Evolutionary conservation across 2,888 invertebrate species (phyloP).

Genomic region (Flexamia atlantica): DNA sequence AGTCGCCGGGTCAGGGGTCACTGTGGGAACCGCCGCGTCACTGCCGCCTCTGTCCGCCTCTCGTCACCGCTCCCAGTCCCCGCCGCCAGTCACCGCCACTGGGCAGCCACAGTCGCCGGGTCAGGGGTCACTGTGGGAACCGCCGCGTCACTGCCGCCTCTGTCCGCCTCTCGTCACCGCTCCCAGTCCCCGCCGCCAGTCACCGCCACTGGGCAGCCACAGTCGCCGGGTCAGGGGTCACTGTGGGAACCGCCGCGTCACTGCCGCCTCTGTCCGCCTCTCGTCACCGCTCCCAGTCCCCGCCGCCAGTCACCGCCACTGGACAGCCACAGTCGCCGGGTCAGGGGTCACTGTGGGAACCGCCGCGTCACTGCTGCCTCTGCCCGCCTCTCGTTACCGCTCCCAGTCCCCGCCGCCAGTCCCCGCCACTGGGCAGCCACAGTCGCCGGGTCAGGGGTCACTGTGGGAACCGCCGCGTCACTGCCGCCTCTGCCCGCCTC

Average conservation of each 20-base stretch:
- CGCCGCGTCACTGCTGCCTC: background rate
- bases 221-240: background rate
- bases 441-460: background rate
- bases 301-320: conserved; percentile 8
- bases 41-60: background rate
- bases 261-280: background rate
- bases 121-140: conserved; percentile 20
- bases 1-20: background rate
- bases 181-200: too few species aligned
- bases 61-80: too few species aligned
- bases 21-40: conserved; percentile 13
- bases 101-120: background rate
- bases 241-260: conserved; percentile 13
- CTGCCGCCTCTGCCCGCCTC: background rate
- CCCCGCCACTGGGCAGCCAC: conserved; percentile 11
- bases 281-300: too few species aligned
- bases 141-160: background rate
- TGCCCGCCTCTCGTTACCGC: background rate
- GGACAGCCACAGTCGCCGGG: background rate
- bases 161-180: background rate
- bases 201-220: conserved; percentile 7
- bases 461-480: conserved; percentile 13
- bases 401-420: too few species aligned
- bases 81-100: conserved; percentile 8
- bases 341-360: conserved; percentile 20